phyloP scores from a whole-genome alignment of 53 echinoderm and acorn worm species.

The Henricia sp. region DNA sequence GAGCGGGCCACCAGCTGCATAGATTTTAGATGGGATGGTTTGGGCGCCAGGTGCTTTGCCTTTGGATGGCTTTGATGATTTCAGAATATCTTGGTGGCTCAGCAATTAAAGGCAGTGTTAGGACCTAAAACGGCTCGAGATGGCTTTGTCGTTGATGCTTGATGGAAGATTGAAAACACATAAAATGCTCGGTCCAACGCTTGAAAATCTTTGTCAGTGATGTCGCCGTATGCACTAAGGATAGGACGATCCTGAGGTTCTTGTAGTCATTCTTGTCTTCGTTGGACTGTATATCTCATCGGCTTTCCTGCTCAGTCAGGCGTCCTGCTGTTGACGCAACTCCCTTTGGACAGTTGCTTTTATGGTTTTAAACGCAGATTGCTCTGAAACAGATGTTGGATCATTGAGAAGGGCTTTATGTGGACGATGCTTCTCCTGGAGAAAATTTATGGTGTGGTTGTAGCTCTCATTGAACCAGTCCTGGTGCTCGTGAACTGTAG shows the following conservation, averaged over 20 bases:
- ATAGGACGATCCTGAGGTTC: conserved; percentile 7
- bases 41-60: conserved; percentile 57
- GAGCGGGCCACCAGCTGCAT: conserved; percentile 12
- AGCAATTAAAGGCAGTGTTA: no score
- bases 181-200: no score
- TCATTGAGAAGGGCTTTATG: background rate
- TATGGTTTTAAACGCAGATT: background rate
- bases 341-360: background rate
- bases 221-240: no score
- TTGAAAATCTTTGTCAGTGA: no score
- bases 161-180: no score
- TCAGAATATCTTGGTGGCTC: background rate
- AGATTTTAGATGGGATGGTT: conserved; percentile 50
- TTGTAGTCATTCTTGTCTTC: background rate
- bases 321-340: conserved; percentile 5
- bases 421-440: conserved; percentile 1
- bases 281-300: conserved; percentile 1
- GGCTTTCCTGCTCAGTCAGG: background rate
- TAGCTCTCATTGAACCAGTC: conserved; percentile 36
- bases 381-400: background rate
- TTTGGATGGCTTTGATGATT: background rate
- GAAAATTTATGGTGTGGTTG: background rate
- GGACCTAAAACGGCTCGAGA: no score
- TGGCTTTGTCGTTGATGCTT: no score
- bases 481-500: conserved; percentile 4